phyloP scores from a whole-genome alignment of 2,113 vertebrate genomes.

The Nicator chloris region DNA sequence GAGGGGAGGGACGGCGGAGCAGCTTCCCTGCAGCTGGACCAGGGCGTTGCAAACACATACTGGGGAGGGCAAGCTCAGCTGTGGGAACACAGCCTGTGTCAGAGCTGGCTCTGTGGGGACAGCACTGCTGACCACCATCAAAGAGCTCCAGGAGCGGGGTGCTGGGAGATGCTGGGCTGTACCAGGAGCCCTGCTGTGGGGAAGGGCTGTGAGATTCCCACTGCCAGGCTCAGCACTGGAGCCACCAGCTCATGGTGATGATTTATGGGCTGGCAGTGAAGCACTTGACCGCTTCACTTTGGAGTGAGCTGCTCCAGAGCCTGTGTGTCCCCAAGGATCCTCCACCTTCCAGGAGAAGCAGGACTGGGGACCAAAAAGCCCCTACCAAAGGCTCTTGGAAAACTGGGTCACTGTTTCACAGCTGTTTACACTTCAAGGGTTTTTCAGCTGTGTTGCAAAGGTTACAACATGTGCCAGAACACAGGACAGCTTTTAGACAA shows the following conservation, averaged over 20 bases:
- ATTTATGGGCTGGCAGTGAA: not conserved
- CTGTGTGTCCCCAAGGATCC: accelerated
- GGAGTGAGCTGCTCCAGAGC: not conserved
- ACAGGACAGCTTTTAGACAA: not conserved
- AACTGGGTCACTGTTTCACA: not conserved
- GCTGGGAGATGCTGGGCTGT: not conserved
- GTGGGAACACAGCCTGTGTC: not conserved
- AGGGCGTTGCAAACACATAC: accelerated
- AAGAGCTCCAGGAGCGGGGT: accelerated
- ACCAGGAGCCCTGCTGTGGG: accelerated
- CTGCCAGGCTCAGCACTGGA: not conserved
- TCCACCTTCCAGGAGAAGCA: not conserved
- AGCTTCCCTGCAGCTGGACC: not conserved
- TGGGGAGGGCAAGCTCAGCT: not conserved
- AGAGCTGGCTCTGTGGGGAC: not conserved
- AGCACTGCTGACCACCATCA: accelerated
- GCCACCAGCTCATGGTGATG: accelerated
- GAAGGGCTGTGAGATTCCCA: not conserved
- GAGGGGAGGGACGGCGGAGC: not conserved
- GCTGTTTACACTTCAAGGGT: not conserved
- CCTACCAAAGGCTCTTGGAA: not conserved
- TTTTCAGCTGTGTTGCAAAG: not conserved
- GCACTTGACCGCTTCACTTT: accelerated
- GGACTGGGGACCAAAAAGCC: not conserved
- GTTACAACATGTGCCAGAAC: not conserved